Evolutionary conservation across 2,888 invertebrate genomes (phyloP), one percentile per base, ranked within the genome.

Genomic region (Tholera decimalis): DNA sequence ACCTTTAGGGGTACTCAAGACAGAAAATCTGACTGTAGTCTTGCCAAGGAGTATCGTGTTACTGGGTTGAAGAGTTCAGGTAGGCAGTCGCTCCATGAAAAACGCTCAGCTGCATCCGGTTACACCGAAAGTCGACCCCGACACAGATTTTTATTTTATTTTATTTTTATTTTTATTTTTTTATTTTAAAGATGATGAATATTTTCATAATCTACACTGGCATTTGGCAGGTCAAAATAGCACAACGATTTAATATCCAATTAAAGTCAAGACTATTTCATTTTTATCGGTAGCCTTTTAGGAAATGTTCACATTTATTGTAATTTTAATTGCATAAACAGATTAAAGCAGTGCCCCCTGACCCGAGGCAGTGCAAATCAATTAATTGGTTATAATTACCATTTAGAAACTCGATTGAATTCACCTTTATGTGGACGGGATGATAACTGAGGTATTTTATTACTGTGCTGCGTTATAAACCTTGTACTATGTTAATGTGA

Each of bases 341-440:
- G 44, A 46, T 22, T 41, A 20, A 41, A 49, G n/a, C 18, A 18
- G 7, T 51, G 22, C 24, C 22, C 15, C 20, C 11, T 44, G 61
- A 44, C 26, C 13, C 33, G 28, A 3, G 7, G 2, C 20, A 47
- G 18, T 37, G 13, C 41, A 49, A 26, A 9, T 15, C 39, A 39
- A 43, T 47, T 13, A 11, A 37, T n/a, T 69, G 7, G 8, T 46
- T 39, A 49, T 49, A 26, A 37, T 13, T 22, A 20, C 24, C 20
- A 37, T 22, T 46, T 9, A 43, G 11, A 69, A 49, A 49, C 30
- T 15, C 7, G 26, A 33, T 49, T 49, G 8, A 28, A 50, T 68
- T 15, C 49, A 59, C 54, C 49, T 60, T 49, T 51, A n/a, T 18
- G 7, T 39, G 3, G 5, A 50, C 11, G 0, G 11, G 47, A 33